Evolutionary conservation across 2,797 vertebrate genomes (phyloP), one percentile per base, ranked within the genome.

Genomic region (Eptatretus atami): DNA sequence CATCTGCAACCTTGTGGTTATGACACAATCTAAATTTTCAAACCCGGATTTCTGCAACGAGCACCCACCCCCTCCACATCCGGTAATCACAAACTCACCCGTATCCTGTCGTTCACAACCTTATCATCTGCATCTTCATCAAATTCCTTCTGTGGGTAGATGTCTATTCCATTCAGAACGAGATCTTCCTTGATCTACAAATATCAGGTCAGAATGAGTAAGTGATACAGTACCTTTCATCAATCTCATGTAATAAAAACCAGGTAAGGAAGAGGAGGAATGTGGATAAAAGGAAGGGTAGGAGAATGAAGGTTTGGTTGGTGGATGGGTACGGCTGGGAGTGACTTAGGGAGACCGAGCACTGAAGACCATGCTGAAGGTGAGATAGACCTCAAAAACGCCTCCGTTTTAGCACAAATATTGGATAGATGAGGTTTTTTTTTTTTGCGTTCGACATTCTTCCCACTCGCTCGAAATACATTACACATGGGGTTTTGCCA

Each of bases 51-150:
- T 19, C 2, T 19, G 19, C 19, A 19, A 19, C 19, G 19, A 19
- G 19, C 19, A 19, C 19, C 19, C 19, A 19, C 19, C 19, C 19
- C 19, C 19, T 19, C 19, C 19, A 19, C 19, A 2, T 19, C 19
- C 19, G 19, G 19, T 44, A 44, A 44, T 4, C 31, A 15, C 53
- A 1, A 6, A 15, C 78, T 70, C 74, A 95, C 90, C 78, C 90
- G 79, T 74, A 96, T 95, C 76, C 93, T 96, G 78, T 96, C 88
- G 0, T 96, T 96, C 70, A 93, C 88, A 11, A 81, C 83, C 75
- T 94, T 95, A 75, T 96, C 90, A 67, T 96, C 90, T 76, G 85
- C 74, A 72, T 96, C 90, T 10, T 96, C 88, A 68, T 96, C 90
- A 65, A 95, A 95, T 70, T 96, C 90, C 69, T 90, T 94, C 72